Conservation (phyloP, 2,888 invertebrate species). For the Allophyes oxyacanthae region DNA sequence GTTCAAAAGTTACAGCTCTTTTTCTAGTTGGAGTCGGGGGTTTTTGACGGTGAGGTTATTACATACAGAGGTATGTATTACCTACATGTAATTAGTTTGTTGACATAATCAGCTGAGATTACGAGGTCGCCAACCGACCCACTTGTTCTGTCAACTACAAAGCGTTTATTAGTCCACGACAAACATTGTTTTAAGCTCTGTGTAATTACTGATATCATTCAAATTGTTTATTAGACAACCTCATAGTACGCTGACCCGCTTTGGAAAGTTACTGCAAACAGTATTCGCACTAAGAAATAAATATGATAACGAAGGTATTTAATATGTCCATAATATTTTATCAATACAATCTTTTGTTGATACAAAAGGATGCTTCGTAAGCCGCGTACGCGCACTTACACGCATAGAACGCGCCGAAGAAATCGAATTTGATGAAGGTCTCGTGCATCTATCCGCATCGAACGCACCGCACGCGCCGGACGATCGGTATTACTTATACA, state of each 20-base stretch:
- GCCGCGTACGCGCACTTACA: too few species aligned
- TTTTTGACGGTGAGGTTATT: too few species aligned
- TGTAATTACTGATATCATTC: slow-evolving; percentile 34
- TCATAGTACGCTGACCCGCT: slow-evolving; percentile 48
- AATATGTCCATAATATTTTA: slow-evolving; percentile 6
- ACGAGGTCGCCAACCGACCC: slow-evolving; percentile 66
- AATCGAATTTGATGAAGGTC: too few species aligned
- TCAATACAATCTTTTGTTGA: neutral
- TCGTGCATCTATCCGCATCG: too few species aligned
- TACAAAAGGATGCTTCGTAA: neutral
- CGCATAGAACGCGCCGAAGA: too few species aligned
- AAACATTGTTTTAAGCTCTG: slow-evolving; percentile 39
- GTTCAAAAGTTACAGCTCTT: too few species aligned
- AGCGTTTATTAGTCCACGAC: slow-evolving; percentile 23
- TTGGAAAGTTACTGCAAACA: slow-evolving; percentile 43
- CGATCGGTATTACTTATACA: too few species aligned
- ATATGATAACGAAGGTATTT: slow-evolving; percentile 26
- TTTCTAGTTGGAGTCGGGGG: too few species aligned
- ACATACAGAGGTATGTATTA: too few species aligned
- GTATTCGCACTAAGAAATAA: slow-evolving; percentile 20
- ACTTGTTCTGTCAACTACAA: slow-evolving; percentile 49
- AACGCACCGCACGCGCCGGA: too few species aligned
- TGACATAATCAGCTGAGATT: slow-evolving; percentile 66
- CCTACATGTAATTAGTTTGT: slow-evolving; percentile 29
- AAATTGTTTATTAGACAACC: slow-evolving; percentile 50